Conservation (phyloP, 1,140 invertebrate genomes). For the Patella vulgata region DNA sequence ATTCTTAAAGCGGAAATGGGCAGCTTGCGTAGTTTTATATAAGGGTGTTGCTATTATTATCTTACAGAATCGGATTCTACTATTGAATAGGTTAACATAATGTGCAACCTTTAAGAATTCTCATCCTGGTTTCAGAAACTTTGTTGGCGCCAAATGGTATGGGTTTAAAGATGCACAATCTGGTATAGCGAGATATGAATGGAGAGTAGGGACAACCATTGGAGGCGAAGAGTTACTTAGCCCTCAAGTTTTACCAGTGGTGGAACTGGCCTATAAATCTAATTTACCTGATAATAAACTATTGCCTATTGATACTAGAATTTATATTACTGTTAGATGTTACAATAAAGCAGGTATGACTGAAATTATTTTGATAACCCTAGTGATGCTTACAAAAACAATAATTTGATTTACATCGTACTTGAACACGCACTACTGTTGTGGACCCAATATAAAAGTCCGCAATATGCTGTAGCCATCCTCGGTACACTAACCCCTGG, state of each 20-base stretch:
- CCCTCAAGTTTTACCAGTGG: constrained; percentile 17
- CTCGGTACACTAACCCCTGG: too few species aligned
- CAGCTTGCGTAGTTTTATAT: too few species aligned
- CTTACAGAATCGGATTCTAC: too few species aligned
- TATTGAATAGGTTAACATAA: too few species aligned
- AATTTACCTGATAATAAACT: background rate
- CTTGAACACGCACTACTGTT: too few species aligned
- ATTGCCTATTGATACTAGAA: constrained; percentile 24
- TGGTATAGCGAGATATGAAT: constrained; percentile 32
- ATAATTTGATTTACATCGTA: too few species aligned
- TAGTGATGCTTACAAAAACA: too few species aligned
- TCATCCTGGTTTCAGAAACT: constrained; percentile 29
- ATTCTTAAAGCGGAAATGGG: too few species aligned
- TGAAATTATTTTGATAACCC: background rate
- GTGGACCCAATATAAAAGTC: too few species aligned
- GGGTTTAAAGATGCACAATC: constrained; percentile 42
- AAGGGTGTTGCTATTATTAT: too few species aligned
- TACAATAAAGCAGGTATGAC: constrained; percentile 38
- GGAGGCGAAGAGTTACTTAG: constrained; percentile 32
- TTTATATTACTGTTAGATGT: constrained; percentile 39
- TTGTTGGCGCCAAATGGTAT: constrained; percentile 36
- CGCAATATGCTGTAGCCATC: too few species aligned
- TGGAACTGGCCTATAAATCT: constrained; percentile 11
- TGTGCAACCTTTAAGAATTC: too few species aligned
- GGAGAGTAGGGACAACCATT: constrained; percentile 35